Evolutionary conservation across 2,888 invertebrate species (phyloP), one percentile per base, ranked within the genome.

Genomic region (Nymphalis urticae): DNA sequence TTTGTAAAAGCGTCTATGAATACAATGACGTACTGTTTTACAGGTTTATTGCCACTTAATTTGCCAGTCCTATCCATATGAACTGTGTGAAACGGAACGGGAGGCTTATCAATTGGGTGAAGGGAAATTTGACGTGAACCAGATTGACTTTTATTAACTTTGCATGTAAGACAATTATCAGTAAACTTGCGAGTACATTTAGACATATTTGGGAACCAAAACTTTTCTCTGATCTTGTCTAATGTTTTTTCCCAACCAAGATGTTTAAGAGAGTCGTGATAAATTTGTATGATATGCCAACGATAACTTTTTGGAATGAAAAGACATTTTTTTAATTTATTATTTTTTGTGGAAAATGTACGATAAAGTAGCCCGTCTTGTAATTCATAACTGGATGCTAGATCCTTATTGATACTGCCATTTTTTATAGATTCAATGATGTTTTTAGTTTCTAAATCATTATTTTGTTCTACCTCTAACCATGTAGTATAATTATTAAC

Each of bases 241-340:
- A 51, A 21, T 21, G 21, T 21, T 21, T 21, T 21, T 21, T 21
- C 21, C 21, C 21, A 21, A 1, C 21, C 21, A 64, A 73, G 48
- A 27, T 72, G 71, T n/a, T 75, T 59, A 0, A 78, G 61, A 0
- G 72, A 59, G 0, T 62, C 63, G 16, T 77, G 75, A 48, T 54
- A 77, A 1, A 68, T 61, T 51, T 77, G 73, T 3, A 77, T 76
- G 0, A 78, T 10, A 36, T 72, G 71, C 76, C 76, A 78, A 17
- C 74, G 76, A 27, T 75, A 76, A 58, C 16, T 36, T 36, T 58
- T 13, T 17, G 32, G 58, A 17, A 58, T 32, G 13, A 47, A 47
- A 47, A 47, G 47, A 47, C 47, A 47, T 47, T 47, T 47, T 47
- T 47, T 47, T 10, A 47, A 2, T 47, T 47, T 2, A 47, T 47